Percentiles rank a stretch among this genome's conserved stretches.
Conservation (phyloP, 2,888 invertebrate genomes). For the Clusia tigrina region DNA sequence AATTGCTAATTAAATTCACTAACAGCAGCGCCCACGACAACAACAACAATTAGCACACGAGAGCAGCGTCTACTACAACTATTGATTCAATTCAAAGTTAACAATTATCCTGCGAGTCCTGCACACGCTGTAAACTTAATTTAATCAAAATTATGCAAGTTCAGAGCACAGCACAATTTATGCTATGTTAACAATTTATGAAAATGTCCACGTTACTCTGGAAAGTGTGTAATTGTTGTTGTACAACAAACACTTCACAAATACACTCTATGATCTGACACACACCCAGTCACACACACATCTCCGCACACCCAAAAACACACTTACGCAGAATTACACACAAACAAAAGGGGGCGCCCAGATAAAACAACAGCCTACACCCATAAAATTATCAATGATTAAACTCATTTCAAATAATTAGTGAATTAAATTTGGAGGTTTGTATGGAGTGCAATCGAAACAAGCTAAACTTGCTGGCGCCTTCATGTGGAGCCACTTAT, state of each 20-base stretch:
- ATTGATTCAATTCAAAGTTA: constrained; percentile 30
- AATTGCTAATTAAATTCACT: constrained; percentile 29
- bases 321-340: no score
- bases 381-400: constrained; percentile 18
- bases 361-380: constrained; percentile 3
- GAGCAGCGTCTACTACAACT: constrained; percentile 10
- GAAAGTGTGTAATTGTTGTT: constrained; percentile 25
- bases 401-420: constrained; percentile 28
- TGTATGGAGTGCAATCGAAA: no score
- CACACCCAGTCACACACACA: constrained; percentile 8
- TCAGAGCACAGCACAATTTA: constrained; percentile 3
- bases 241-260: constrained; percentile 23
- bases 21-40: constrained; percentile 1
- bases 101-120: constrained; percentile 1
- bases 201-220: not conserved
- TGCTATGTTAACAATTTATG: constrained; percentile 28
- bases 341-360: not conserved
- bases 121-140: constrained; percentile 24
- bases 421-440: constrained; percentile 28
- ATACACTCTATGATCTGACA: not conserved
- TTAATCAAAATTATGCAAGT: constrained; percentile 24
- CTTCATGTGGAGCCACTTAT: no score
- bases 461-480: no score
- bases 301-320: not conserved
- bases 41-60: not conserved